These are phyloP conservation scores for Galago senegalensis DNA, from an alignment of 2,797 vertebrate species.

Conservation along the genomic window DNA sequence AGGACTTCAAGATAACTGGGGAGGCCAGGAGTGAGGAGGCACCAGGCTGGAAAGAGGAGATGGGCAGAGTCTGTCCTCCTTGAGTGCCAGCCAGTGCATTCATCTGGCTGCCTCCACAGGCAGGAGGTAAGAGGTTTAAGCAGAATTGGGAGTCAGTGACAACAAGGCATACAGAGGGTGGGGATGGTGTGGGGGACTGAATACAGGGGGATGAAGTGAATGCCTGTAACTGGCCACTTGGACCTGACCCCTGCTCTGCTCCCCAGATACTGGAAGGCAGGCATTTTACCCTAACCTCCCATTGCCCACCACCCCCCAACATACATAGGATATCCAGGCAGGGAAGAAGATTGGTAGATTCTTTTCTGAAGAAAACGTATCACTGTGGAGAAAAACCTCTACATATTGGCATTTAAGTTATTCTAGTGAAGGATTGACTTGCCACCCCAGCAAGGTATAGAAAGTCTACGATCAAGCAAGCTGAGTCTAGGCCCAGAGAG, in stretches of 20 bases:
- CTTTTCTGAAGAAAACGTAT: neutral
- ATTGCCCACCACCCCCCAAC: neutral
- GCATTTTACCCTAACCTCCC: neutral
- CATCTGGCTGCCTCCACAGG: neutral
- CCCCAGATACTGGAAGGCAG: neutral
- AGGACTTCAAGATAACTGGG: fast-evolving
- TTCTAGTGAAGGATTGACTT: neutral
- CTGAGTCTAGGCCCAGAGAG: neutral
- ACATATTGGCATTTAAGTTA: neutral
- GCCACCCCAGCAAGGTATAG: neutral
- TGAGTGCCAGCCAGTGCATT: too few species aligned
- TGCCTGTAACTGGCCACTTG: neutral
- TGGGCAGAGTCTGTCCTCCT: neutral
- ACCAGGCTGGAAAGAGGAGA: neutral
- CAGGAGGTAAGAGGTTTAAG: neutral
- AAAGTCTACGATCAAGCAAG: neutral
- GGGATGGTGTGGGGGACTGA: neutral
- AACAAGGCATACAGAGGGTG: neutral
- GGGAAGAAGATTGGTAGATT: neutral
- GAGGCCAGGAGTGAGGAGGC: neutral
- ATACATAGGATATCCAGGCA: neutral
- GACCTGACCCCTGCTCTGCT: neutral
- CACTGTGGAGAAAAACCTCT: neutral
- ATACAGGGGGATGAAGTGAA: neutral
- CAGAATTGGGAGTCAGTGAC: neutral